Evolutionary conservation across 1,140 invertebrate species (phyloP).

Genomic region (Sycophaga agraensis): DNA sequence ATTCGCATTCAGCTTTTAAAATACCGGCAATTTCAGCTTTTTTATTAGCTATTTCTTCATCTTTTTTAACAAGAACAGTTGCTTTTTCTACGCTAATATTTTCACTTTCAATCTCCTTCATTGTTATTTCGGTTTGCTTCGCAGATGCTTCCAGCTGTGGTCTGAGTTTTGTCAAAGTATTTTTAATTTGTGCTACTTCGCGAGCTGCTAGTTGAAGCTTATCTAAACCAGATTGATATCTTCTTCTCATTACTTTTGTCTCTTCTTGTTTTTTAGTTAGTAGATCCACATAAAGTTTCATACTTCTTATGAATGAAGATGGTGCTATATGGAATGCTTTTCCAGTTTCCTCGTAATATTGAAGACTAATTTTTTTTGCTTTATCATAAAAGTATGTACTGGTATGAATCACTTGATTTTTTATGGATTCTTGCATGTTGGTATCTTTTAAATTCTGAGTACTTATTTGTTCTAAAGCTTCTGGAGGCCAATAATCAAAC

Average conservation of each 20-base stretch:
- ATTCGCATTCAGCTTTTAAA: conserved; percentile 70
- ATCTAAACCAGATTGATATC: conserved; percentile 66
- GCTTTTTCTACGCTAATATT: conserved; percentile 69
- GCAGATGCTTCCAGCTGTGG: conserved; percentile 71
- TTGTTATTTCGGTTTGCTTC: conserved; percentile 64
- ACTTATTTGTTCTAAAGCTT: conserved; percentile 70
- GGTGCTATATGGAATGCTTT: conserved; percentile 61
- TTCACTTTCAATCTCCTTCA: conserved; percentile 68
- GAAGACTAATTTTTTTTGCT: conserved; percentile 50
- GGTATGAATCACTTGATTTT: conserved; percentile 54
- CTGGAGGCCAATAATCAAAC: conserved; percentile 72
- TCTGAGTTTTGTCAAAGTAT: conserved; percentile 65
- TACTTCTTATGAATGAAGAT: conserved; percentile 63
- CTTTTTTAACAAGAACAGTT: conserved; percentile 65
- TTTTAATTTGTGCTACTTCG: conserved; percentile 68
- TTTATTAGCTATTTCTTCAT: conserved; percentile 69
- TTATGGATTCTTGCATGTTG: conserved; percentile 55
- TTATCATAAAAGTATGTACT: conserved; percentile 66
- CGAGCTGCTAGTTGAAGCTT: conserved; percentile 66
- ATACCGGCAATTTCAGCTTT: conserved; percentile 67
- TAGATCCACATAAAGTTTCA: conserved; percentile 60
- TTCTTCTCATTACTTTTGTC: conserved; percentile 57
- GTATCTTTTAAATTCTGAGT: conserved; percentile 65
- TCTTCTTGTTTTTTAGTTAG: conserved; percentile 61
- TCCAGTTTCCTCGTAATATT: conserved; percentile 45